Base-by-base conservation (phyloP, 2,888 invertebrate genomes). In the Melikaiella ostensackeni region DNA sequence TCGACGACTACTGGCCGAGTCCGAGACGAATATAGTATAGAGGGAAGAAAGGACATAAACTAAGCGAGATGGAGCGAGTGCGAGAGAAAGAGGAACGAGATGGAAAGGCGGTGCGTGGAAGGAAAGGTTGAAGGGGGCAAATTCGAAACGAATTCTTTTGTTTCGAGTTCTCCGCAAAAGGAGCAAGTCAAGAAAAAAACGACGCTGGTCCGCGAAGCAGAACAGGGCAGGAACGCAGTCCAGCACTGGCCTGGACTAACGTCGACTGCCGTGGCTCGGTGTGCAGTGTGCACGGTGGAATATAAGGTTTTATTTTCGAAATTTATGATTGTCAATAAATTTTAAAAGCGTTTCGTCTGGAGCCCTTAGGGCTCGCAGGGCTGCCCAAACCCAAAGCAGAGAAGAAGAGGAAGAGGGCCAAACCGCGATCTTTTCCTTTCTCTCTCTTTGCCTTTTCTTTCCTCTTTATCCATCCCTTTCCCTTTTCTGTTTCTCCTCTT, bases 291-390 rank as follows among this genome's bases (percentile, higher is more conserved):
- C 83, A 81, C 83, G 81, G 84, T 84, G 87, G 88, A 91, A 90
- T 91, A 91, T 91, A 91, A 91, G 91, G 90, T 91, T 91, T 91
- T 91, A 91, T 91, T 91, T 91, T 91, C 91, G 90, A 91, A 91
- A 91, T 91, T 91, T 91, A 91, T 91, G 91, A 91, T 91, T 91
- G 91, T 91, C 91, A 91, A 91, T 91, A 91, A 91, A 91, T 91
- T 91, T 91, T 91, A 91, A 91, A 91, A 91, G 91, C 91, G 91
- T 90, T 91, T 89, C 91, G 91, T 91, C 91, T 91, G 91, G 90
- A 88, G 91, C 91, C 91, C 90, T 90, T 86, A 91, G 91, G 91
- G 90, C 91, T 89, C 86, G 87, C 89, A 88, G 88, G 88, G 88
- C 89, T 89, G 89, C 88, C 89, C 88, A 88, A 89, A 89, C 87